Conservation (phyloP, 2,888 invertebrate species). For the Protophormia terraenovae region DNA sequence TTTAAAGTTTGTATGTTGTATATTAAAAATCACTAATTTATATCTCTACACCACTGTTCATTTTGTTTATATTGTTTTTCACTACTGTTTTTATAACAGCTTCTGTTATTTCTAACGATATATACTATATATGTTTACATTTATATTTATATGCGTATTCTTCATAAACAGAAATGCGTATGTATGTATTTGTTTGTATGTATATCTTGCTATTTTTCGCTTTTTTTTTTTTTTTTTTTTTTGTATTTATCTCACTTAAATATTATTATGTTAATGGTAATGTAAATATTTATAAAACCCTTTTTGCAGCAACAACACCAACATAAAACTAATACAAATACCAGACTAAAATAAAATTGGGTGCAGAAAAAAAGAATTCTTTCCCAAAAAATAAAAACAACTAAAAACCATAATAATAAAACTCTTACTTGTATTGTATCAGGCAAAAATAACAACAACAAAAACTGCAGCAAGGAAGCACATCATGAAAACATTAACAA, state of each 20-base stretch:
- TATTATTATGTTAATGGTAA: constrained; percentile 52
- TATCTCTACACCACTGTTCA: not conserved
- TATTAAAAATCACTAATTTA: not conserved
- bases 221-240: too few relatives aligned
- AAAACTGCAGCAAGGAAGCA: not conserved
- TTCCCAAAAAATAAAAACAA: not conserved
- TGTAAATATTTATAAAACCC: constrained; percentile 60
- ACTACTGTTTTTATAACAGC: not conserved
- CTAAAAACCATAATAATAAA: constrained; percentile 38
- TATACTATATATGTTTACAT: not conserved
- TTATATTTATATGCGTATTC: not conserved
- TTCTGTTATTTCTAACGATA: not conserved
- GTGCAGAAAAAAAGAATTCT: not conserved
- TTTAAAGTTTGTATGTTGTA: too few relatives aligned
- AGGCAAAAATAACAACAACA: not conserved
- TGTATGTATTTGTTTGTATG: not conserved
- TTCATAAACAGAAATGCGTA: not conserved
- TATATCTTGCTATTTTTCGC: not conserved
- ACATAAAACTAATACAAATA: not conserved
- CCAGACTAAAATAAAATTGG: not conserved
- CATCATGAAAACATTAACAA: not conserved
- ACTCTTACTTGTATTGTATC: not conserved
- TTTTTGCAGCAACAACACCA: constrained; percentile 11
- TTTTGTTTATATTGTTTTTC: not conserved
- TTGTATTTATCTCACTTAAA: constrained; percentile 51